Base-by-base conservation (phyloP, 2,888 invertebrate species). In the Clepsis dumicolana region DNA sequence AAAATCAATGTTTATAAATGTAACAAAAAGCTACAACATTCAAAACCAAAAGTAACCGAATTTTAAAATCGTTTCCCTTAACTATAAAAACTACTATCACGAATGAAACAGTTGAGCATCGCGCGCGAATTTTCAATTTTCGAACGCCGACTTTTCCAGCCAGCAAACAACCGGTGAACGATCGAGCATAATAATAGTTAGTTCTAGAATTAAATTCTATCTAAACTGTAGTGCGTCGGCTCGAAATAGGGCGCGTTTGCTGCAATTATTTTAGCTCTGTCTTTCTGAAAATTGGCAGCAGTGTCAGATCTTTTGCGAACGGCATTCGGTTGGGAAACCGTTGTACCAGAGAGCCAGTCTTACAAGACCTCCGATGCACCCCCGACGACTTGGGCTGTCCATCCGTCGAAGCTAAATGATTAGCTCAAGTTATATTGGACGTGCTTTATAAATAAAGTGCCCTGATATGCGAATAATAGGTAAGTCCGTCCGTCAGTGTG, bases 271-370 rank as follows among this genome's bases (percentile, higher is more conserved):
- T 93, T 91, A 91, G 93, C 85, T 88, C 90, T 89, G 93, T 92
- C 93, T 93, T 93, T 93, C 91, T 91, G 92, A 93, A 93, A 93
- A 93, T 93, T 93, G 93, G 93, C 93, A 93, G 89, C 88, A 82
- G 90, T 86, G 88, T 88, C 87, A 86, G 90, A 90, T 89, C 90
- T 91, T 90, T 90, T 89, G 86, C 88, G 85, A 84, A 83, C 80
- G 93, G 91, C 88, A 93, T 93, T 92, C 91, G 85, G 91, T 93
- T 93, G 93, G 83, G 93, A 93, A 93, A 93, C 90, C 83, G 89
- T 89, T 89, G 90, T 88, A 83, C 78, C 77, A 64, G 64, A n/a
- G 79, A 82, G 74, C 91, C 91, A 88, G 74, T 71, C 50, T 75
- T 75, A 74, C 63, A 52, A 77, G 90, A 84, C 65, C 89, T 79